phyloP scores from a whole-genome alignment of 2,888 invertebrate species.

The Dryobota labecula region DNA sequence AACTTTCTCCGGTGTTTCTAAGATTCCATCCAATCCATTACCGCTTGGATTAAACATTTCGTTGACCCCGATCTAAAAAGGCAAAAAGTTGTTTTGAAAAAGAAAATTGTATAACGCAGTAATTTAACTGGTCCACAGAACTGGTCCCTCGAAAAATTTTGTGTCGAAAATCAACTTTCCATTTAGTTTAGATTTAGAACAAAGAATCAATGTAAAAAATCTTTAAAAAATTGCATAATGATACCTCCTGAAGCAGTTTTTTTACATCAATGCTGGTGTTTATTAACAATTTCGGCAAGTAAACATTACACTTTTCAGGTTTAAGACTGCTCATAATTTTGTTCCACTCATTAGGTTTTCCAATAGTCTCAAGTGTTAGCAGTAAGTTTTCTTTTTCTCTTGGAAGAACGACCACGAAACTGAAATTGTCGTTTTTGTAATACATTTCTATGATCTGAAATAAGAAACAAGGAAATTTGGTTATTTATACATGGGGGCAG shows the following conservation, averaged over 20 bases:
- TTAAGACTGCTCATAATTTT: conserved; percentile 43
- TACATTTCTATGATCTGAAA: conserved; percentile 71
- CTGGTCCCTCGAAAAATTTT: background rate
- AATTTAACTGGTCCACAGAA: too few relatives aligned
- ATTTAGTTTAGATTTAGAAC: background rate
- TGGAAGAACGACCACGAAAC: conserved; percentile 68
- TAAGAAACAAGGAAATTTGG: background rate
- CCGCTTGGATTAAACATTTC: conserved; percentile 65
- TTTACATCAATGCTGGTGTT: conserved; percentile 62
- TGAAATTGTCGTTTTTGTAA: conserved; percentile 69
- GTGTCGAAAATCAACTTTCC: background rate
- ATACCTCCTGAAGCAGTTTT: conserved; percentile 68
- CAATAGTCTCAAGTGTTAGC: conserved; percentile 42
- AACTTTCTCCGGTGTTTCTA: conserved; percentile 62
- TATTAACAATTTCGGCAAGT: conserved; percentile 68
- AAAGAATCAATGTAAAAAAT: background rate
- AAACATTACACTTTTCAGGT: conserved; percentile 52
- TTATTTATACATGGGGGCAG: background rate
- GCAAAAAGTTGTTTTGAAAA: background rate
- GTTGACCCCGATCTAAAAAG: conserved; percentile 66
- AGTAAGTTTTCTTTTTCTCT: conserved; percentile 54
- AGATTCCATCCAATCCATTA: conserved; percentile 69
- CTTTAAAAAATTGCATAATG: background rate
- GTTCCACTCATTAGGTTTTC: conserved; percentile 51
- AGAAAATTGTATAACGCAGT: too few relatives aligned